Evolutionary conservation across 2,888 invertebrate genomes (phyloP).

Genomic region (Rhingia rostrata): DNA sequence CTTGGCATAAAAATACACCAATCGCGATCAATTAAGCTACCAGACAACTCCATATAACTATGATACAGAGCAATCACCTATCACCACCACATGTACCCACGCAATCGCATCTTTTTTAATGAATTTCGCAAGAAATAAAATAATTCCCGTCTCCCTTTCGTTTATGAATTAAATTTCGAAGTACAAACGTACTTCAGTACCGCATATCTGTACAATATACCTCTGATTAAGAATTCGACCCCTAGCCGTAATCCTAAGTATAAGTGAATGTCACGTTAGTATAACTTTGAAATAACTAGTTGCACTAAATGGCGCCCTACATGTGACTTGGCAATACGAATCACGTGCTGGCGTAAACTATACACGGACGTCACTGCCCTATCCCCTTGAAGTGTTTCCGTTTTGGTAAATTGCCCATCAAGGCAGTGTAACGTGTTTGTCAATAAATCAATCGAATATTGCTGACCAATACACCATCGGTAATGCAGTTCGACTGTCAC

Average conservation of each 20-base stretch:
- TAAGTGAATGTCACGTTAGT: neutral
- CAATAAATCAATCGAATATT: conserved; percentile 20
- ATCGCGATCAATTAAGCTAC: conserved; percentile 9
- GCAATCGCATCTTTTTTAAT: neutral
- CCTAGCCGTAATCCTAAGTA: too few species aligned
- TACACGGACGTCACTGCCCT: conserved; percentile 21
- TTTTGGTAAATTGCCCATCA: conserved; percentile 43
- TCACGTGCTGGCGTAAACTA: conserved; percentile 35
- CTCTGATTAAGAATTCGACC: too few species aligned
- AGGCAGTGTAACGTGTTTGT: neutral
- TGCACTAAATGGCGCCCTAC: conserved; percentile 40
- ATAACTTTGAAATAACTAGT: neutral
- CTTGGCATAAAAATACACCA: neutral
- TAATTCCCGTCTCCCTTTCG: conserved; percentile 7
- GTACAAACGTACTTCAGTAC: too few species aligned
- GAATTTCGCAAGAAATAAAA: conserved; percentile 20
- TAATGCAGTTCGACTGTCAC: conserved; percentile 38
- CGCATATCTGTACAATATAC: too few species aligned
- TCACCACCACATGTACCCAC: too few species aligned
- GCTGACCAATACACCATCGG: conserved; percentile 19
- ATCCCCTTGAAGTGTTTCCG: conserved; percentile 24
- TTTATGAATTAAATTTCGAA: too few species aligned
- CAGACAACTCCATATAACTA: conserved; percentile 7
- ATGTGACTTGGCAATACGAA: neutral
- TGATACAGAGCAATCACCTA: conserved; percentile 10